Base-by-base conservation (phyloP, 2,888 invertebrate genomes). In the Nymphalis polychloros region DNA sequence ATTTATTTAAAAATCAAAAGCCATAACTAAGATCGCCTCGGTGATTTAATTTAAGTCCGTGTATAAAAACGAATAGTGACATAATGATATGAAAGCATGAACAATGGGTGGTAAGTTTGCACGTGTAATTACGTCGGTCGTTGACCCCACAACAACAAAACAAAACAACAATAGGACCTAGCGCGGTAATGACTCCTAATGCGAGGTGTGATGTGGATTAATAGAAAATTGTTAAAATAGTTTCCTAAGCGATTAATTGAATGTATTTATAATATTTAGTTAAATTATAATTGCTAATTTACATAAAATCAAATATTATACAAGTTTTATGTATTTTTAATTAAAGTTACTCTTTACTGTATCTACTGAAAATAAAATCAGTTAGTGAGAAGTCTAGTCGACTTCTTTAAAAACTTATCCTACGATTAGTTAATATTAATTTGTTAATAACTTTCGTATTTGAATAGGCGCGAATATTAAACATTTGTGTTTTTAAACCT, bases 61-160 rank as follows among this genome's bases (percentile, higher is more conserved):
- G 19, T 69, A 61, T 49, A 48, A 68, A 67, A 63, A 65, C 67
- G 57, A 69, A 64, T 68, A 48, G 61, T 69, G 66, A 66, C 61
- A 61, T 66, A 66, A 66, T 61, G 66, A 66, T 68, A 62, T 66
- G 59, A 70, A 67, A 64, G 69, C 67, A 35, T 64, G 67, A 69
- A 72, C 72, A 72, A 72, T 66, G 63, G 72, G 66, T 62, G 68
- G 46, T 71, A 70, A 69, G 64, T 73, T 73, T 72, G 73, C 71
- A 72, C 68, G 67, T 68, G 66, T 68, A 70, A 65, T 71, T 71
- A 70, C 72, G 66, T 61, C 60, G 72, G 64, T 23, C 72, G 69
- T 74, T 67, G 72, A 72, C 70, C 70, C 66, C 66, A 59, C 60
- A 17, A 55, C 53, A 49, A 69, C 64, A 66, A 52, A 65, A 67